Evolutionary conservation across 2,888 invertebrate genomes (phyloP), one percentile per base, ranked within the genome.

Genomic region (Ditula angustiorana): DNA sequence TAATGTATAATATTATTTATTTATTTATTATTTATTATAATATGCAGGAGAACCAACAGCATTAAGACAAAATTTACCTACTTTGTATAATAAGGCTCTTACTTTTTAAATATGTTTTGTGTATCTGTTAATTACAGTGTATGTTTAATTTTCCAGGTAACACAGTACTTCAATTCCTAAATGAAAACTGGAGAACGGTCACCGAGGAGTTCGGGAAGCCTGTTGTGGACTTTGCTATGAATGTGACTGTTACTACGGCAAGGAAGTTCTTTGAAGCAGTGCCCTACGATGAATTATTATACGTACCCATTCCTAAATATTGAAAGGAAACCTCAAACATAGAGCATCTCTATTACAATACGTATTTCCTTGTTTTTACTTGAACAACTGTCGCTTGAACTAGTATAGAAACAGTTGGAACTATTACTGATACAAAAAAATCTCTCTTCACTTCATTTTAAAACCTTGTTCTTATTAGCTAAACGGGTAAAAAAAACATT

Each of bases 141-240:
- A 58, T 59, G 62, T 26, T 23, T 57, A 21, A 19, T 50, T 59
- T 86, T 86, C 19, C 84, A 92, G 92, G 92, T 81, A 89, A 92
- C 71, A 90, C 89, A 30, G 92, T 92, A 2, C 73, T 92, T 44
- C 83, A 87, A 68, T 92, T 92, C 74, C 73, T 92, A 11, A 92
- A 92, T 65, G 92, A 92, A 75, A 92, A 92, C 76, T 92, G 92
- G 92, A 78, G 91, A 55, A 82, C 88, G 33, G 92, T 92, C 23
- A 90, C 92, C 0, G 92, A 92, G 72, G 92, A 92, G 69, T 92
- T 92, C 35, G 92, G 92, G 0, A 85, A 91, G 65, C 92, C 92
- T 0, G 91, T 92, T 0, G 91, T 92, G 2, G 92, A 92, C 69
- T 92, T 84, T 66, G 92, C 92, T 0, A 80, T 92, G 73, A 92